These are phyloP conservation scores for Drosophila sturtevanti DNA, from an alignment of 1,140 invertebrate genomes.

Conservation along the genomic window DNA sequence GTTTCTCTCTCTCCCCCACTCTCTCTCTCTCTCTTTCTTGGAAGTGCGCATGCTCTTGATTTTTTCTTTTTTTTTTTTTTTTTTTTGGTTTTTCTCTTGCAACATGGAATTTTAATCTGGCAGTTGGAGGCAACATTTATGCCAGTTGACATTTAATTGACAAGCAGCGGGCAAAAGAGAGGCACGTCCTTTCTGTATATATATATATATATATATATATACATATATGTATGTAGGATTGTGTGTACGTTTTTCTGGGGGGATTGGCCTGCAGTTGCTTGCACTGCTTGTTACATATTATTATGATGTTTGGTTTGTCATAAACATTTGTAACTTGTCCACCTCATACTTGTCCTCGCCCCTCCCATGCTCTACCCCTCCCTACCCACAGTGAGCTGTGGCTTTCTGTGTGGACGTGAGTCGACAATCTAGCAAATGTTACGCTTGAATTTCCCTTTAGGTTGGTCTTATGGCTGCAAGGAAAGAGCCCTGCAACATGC, in stretches of 20 bases:
- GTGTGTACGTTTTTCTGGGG: conserved; percentile 4
- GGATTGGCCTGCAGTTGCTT: conserved; percentile 41
- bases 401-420: conserved; percentile 18
- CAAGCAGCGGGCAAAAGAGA: conserved; percentile 43
- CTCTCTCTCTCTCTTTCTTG: too few species aligned
- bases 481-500: conserved; percentile 6
- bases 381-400: neutral
- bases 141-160: conserved; percentile 81
- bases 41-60: conserved; percentile 36
- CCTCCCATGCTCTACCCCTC: neutral
- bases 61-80: neutral
- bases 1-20: neutral
- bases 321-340: conserved; percentile 78
- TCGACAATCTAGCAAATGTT: conserved; percentile 4
- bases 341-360: conserved; percentile 10
- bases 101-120: conserved; percentile 63
- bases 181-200: conserved; percentile 27
- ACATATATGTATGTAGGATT: neutral
- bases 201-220: too few species aligned
- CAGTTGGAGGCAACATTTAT: conserved; percentile 62
- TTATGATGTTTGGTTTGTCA: conserved; percentile 80
- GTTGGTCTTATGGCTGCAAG: conserved; percentile 10
- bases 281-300: conserved; percentile 73
- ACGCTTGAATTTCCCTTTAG: conserved; percentile 9
- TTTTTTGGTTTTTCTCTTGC: conserved; percentile 22